phyloP scores from a whole-genome alignment of 2,797 vertebrate species.

The Acipenser oxyrinchus region DNA sequence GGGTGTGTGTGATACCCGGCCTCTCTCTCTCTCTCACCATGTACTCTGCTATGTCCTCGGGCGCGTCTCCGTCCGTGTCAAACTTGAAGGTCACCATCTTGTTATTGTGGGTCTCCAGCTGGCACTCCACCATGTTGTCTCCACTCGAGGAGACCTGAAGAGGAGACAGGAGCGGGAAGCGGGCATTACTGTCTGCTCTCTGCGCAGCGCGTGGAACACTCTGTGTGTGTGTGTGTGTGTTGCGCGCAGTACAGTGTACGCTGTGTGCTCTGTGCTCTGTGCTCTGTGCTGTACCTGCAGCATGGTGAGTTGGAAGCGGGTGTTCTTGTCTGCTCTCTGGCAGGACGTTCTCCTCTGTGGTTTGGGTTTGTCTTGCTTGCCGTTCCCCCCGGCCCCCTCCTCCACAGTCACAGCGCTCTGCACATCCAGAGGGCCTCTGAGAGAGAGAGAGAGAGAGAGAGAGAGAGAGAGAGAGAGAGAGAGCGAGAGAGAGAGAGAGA shows the following conservation, averaged over 20 bases:
- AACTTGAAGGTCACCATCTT: slow-evolving; percentile 97
- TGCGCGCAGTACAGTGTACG: not conserved
- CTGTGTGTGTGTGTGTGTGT: no score
- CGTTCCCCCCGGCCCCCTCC: slow-evolving; percentile 52
- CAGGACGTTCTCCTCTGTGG: slow-evolving; percentile 69
- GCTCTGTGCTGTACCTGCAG: slow-evolving; percentile 62
- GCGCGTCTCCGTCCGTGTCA: slow-evolving; percentile 84
- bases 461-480: not conserved
- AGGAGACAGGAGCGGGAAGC: not conserved
- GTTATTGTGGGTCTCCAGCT: slow-evolving; percentile 88
- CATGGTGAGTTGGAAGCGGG: slow-evolving; percentile 82
- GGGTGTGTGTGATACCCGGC: no score
- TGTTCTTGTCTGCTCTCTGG: slow-evolving; percentile 68
- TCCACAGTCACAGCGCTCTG: slow-evolving; percentile 42
- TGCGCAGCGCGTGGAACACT: not conserved
- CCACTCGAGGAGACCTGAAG: slow-evolving; percentile 75
- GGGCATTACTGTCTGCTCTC: not conserved
- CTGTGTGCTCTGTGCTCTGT: not conserved
- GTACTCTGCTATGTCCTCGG: slow-evolving; percentile 87
- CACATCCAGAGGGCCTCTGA: slow-evolving; percentile 41
- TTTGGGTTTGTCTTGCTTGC: slow-evolving; percentile 73
- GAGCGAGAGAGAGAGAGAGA: no score
- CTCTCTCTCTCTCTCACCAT: slow-evolving; percentile 60
- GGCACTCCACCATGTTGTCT: slow-evolving; percentile 92
- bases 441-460: slow-evolving; percentile 13